These are phyloP conservation scores for Lutjanus campechanus DNA, from an alignment of 2,797 vertebrate species.

Conservation along the genomic window DNA sequence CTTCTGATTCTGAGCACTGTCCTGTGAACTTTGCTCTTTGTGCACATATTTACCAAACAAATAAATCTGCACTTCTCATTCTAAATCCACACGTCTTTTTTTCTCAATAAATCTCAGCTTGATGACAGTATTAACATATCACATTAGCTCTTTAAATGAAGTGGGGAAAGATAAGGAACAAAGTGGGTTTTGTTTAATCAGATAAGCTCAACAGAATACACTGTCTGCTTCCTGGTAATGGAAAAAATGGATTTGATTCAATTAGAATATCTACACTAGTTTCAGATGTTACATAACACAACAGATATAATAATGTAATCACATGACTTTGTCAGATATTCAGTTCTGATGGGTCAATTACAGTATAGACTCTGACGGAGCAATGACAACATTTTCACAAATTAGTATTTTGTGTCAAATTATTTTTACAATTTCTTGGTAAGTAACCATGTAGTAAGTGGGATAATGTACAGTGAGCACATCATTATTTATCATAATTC, in stretches of 20 bases:
- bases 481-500: too few relatives aligned
- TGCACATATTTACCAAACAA: conserved; percentile 23
- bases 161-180: not conserved
- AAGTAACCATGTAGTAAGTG: too few relatives aligned
- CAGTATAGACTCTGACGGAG: too few relatives aligned
- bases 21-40: conserved; percentile 34
- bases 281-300: not conserved
- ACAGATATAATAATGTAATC: not conserved
- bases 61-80: not conserved
- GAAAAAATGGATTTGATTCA: not conserved
- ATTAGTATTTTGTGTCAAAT: too few relatives aligned
- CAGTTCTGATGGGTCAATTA: too few relatives aligned
- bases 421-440: too few relatives aligned
- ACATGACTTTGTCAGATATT: not conserved
- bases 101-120: not conserved
- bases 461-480: too few relatives aligned
- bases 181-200: conserved; percentile 12
- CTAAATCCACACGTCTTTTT: not conserved
- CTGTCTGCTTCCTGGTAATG: not conserved
- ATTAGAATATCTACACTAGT: not conserved
- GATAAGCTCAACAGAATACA: not conserved
- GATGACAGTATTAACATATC: not conserved
- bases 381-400: too few relatives aligned
- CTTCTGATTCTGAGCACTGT: not conserved
- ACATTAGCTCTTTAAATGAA: not conserved